Percentiles rank a stretch among this genome's conserved stretches.
Conservation (phyloP, 1,140 invertebrate species). For the Eufriesea mexicana region DNA sequence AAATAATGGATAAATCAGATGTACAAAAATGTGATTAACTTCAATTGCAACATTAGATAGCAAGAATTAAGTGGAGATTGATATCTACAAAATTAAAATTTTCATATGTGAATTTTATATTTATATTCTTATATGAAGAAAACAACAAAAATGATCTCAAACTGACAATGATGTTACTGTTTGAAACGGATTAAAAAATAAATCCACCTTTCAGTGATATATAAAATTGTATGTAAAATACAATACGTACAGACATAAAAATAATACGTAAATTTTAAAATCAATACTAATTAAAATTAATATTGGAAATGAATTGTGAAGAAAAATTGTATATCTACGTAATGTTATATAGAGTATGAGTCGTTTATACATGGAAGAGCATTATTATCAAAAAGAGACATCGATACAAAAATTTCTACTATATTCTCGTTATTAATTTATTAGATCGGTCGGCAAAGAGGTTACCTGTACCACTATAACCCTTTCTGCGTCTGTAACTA, state of each 20-base stretch:
- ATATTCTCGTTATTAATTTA: conserved; percentile 45
- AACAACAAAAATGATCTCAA: neutral
- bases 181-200: neutral
- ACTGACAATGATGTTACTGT: no score
- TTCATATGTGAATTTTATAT: neutral
- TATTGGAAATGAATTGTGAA: neutral
- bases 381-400: neutral
- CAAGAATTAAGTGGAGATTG: neutral
- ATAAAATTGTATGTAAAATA: neutral
- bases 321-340: neutral
- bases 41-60: neutral
- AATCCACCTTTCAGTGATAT: neutral
- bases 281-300: neutral
- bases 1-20: neutral
- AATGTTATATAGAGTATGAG: neutral
- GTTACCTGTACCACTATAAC: conserved; percentile 14
- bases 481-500: conserved; percentile 31
- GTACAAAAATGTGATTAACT: neutral
- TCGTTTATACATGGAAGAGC: conserved; percentile 19
- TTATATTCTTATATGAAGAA: neutral
- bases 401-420: conserved; percentile 33
- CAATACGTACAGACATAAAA: neutral
- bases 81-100: neutral
- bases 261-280: neutral
- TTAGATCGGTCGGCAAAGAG: neutral